Evolutionary conservation across 2,797 vertebrate species (phyloP), one percentile per base, ranked within the genome.

Genomic region (Chelonia mydas): DNA sequence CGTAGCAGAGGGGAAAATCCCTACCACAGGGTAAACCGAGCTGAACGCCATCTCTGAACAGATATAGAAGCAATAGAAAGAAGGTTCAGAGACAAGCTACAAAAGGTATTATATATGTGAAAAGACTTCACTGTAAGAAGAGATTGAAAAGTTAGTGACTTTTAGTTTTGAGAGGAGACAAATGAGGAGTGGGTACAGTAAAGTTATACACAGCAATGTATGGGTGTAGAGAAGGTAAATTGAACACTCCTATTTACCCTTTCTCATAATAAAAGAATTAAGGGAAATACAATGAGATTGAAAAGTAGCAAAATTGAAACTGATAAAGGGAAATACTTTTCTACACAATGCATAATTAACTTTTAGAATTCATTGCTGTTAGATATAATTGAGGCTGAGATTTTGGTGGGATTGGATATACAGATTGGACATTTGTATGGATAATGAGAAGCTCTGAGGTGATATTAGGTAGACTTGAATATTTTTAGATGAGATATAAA

Each of bases 91-190:
- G 91, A 83, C 4, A 49, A 77, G 90, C 96, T 92, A 86, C 86
- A 61, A 15, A 93, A 93, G 94, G 89, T 90, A 95, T 92, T 95
- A 90, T 95, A 94, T 86, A 65, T 74, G 77, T 90, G 93, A 45
- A 37, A 74, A 33, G 28, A 61, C 31, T 61, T 33, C 59, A 31
- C 59, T 33, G 7, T 61, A 16, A 61, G 13, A 15, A 33, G 31
- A 61, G 13, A 33, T 16, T 7, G 13, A 61, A 21, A 11, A 41
- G 19, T 41, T 25, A 12, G 68, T 37, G 68, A 41, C 11, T 12
- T 74, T 74, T 45, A 41, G 68, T 74, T 74, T 41, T 41, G 37
- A 74, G 37, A 74, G 37, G n/a, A 41, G 10, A 25, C 6, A 45
- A 45, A 41, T 74, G 59, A 74, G n/a, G 37, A 72, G 9, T 74